Percentiles rank a stretch among this genome's conserved stretches.
phyloP scores from a whole-genome alignment of 2,888 invertebrate species.

The Anthrax anthrax region DNA sequence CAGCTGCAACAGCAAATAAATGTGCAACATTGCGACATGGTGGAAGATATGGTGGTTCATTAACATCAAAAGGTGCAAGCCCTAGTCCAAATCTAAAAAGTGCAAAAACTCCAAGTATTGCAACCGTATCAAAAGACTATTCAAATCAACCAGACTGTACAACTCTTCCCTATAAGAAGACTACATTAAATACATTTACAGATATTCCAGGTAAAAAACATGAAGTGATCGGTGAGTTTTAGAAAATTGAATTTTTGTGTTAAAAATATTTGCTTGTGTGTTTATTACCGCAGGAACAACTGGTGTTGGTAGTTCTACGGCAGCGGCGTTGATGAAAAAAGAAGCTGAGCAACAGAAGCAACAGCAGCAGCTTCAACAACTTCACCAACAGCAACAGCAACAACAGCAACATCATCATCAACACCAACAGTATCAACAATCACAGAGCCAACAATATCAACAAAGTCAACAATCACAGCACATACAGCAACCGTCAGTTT shows the following conservation, averaged over 20 bases:
- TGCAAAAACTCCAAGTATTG: conserved; percentile 34
- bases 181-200: conserved; percentile 30
- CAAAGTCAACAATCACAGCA: conserved; percentile 15
- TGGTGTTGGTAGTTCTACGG: conserved; percentile 28
- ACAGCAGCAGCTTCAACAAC: conserved; percentile 11
- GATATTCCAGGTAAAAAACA: conserved; percentile 28
- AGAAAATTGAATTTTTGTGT: too few species aligned
- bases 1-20: conserved; percentile 27
- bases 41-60: conserved; percentile 32
- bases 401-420: conserved; percentile 8
- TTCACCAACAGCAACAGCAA: conserved; percentile 12
- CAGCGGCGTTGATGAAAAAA: conserved; percentile 22
- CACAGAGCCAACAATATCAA: neutral
- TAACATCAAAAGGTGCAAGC: conserved; percentile 22
- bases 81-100: conserved; percentile 33
- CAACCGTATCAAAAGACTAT: conserved; percentile 34
- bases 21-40: conserved; percentile 34
- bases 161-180: conserved; percentile 23
- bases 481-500: conserved; percentile 30
- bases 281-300: conserved; percentile 24
- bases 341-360: conserved; percentile 16
- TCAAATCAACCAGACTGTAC: conserved; percentile 29
- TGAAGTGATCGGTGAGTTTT: too few species aligned
- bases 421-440: conserved; percentile 1
- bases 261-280: too few species aligned